A percentile compares a stretch with the other conserved stretches of the same genome.
phyloP scores from a whole-genome alignment of 2,113 vertebrate species.

The Crotalus viridis region DNA sequence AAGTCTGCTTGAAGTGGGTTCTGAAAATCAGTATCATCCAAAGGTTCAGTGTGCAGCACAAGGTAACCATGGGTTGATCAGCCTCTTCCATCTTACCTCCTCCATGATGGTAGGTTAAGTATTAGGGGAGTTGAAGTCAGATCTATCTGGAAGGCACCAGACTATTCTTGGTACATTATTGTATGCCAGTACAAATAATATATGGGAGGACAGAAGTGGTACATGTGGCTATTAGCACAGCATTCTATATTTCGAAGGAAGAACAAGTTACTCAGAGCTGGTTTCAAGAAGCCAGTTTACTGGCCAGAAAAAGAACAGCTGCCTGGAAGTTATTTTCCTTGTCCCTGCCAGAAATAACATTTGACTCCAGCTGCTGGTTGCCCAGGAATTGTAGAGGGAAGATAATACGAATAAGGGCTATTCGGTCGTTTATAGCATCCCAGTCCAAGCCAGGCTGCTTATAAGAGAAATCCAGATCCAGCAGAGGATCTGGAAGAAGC shows the following conservation, averaged over 20 bases:
- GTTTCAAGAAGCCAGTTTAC: too few relatives aligned
- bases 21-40: not conserved
- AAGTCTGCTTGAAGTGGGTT: not conserved
- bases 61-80: not conserved
- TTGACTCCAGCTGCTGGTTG: not conserved
- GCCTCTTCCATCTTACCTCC: not conserved
- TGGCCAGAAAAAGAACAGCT: not conserved
- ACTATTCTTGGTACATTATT: not conserved
- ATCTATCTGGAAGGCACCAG: not conserved
- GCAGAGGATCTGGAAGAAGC: not conserved
- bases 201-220: not conserved
- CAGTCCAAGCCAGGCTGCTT: not conserved
- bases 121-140: not conserved
- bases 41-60: not conserved
- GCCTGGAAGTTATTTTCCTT: not conserved
- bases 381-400: not conserved
- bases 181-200: not conserved
- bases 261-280: not conserved
- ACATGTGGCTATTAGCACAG: not conserved
- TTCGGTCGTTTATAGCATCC: not conserved
- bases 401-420: not conserved
- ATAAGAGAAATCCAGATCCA: not conserved
- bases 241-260: not conserved
- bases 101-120: not conserved
- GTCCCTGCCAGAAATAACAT: not conserved